Evolutionary conservation across 2,797 vertebrate species (phyloP), one percentile per base, ranked within the genome.

Genomic region (Myoxocephalus aenaeus): DNA sequence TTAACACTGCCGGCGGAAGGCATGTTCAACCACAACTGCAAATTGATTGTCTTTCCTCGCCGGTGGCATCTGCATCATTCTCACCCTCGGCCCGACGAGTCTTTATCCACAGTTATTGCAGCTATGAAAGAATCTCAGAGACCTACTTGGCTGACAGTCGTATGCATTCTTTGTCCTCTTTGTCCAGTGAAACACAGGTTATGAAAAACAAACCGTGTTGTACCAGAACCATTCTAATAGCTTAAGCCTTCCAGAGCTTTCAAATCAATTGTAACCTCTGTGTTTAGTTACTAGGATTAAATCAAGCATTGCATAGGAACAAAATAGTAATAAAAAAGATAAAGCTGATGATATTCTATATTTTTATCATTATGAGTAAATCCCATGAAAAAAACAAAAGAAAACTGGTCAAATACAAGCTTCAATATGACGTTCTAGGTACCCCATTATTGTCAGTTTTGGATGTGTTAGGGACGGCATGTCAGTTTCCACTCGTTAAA

Each of bases 11-110:
- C 68, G 70, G 70, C 70, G 69, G 15, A 75, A 86, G 85, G 84
- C 84, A 71, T 71, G 79, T 89, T 63, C 65, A 81, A 86, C 83
- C 79, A 89, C 86, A 91, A 93, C 87, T 82, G 81, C 83, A 90
- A 92, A 93, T 87, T 84, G 83, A 92, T 89, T 7, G 17, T 84
- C 77, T 84, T 83, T 91, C 85, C 73, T 85, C 80, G 18, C 44
- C 29, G 0, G 40, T 34, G 74, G 82, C 77, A 59, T 76, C 82
- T 36, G 75, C 75, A 75, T 86, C 72, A 64, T 72, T 73, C 32
- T 80, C 56, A 48, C 40, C 42, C 68, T 69, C 20, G 17, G 56
- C 70, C 82, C 79, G 73, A 61, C 40, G 58, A 13, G 6, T 80
- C 80, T 82, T 79, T 65, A 82, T 74, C 69, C 65, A 27, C 36